Evolutionary conservation across 2,113 vertebrate genomes (phyloP).

Genomic region (Procavia capensis): DNA sequence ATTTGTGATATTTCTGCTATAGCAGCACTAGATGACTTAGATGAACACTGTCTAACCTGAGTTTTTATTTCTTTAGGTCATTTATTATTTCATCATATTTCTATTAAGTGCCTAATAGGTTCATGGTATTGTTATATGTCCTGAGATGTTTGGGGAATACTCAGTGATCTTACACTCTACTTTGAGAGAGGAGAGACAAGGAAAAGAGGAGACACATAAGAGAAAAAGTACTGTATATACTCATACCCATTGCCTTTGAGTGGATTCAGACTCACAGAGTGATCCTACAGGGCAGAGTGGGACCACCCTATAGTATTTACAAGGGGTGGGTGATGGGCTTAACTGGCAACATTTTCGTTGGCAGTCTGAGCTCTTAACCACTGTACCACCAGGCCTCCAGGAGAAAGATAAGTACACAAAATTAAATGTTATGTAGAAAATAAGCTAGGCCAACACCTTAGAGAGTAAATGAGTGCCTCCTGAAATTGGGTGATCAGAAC

Average conservation of each 20-base stretch:
- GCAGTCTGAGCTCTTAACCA: no score
- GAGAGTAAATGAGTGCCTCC: background rate
- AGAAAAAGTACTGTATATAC: background rate
- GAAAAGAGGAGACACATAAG: background rate
- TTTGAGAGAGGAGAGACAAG: background rate
- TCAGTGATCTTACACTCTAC: background rate
- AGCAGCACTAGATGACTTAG: no score
- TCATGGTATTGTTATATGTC: background rate
- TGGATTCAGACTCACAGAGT: no score
- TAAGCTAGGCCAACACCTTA: background rate
- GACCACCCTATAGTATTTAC: no score
- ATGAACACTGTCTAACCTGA: background rate
- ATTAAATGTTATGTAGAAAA: background rate
- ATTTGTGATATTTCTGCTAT: no score
- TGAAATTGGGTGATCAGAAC: background rate
- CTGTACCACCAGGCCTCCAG: background rate
- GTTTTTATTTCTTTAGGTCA: background rate
- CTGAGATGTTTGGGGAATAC: background rate
- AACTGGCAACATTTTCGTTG: no score
- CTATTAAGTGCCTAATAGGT: background rate
- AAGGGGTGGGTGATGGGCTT: no score
- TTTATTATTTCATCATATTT: background rate
- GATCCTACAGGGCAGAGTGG: no score
- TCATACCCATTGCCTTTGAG: no score
- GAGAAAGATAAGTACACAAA: no score